Percentiles rank a stretch among this genome's conserved stretches.
phyloP scores from a whole-genome alignment of 1,140 invertebrate species.

The Lepidurus arcticus region DNA sequence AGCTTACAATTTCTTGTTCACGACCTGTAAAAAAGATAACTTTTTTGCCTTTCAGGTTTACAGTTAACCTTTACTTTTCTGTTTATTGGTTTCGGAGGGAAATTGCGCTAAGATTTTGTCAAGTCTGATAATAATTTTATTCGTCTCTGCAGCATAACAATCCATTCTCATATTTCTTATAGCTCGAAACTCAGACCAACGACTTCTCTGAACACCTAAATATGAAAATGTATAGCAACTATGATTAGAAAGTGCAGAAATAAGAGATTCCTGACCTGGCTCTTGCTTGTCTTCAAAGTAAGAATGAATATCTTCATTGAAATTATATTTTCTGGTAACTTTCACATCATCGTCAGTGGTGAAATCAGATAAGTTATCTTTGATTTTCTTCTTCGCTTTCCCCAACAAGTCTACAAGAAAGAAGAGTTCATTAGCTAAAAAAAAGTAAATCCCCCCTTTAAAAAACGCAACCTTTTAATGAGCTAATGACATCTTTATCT shows the following conservation, averaged over 20 bases:
- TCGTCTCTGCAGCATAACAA: slow-evolving; percentile 86
- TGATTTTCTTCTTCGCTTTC: slow-evolving; percentile 81
- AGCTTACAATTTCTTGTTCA: slow-evolving; percentile 76
- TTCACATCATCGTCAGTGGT: slow-evolving; percentile 43
- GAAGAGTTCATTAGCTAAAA: slow-evolving; percentile 36
- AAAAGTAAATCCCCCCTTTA: slow-evolving; percentile 26
- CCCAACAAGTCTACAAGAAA: slow-evolving; percentile 65
- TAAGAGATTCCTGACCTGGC: slow-evolving; percentile 6
- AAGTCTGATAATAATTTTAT: slow-evolving; percentile 87
- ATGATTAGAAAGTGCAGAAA: not conserved
- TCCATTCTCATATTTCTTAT: slow-evolving; percentile 68
- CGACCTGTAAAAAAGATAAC: slow-evolving; percentile 50
- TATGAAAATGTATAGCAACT: slow-evolving; percentile 34
- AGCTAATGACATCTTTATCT: slow-evolving; percentile 80
- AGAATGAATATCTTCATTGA: not conserved
- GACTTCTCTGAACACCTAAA: slow-evolving; percentile 57
- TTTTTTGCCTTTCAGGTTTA: not conserved
- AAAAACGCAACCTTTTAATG: slow-evolving; percentile 65
- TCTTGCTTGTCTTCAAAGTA: slow-evolving; percentile 33
- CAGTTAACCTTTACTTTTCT: slow-evolving; percentile 58
- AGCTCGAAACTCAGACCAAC: slow-evolving; percentile 72
- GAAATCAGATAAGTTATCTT: slow-evolving; percentile 63
- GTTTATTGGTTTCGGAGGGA: slow-evolving; percentile 68
- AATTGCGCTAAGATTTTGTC: slow-evolving; percentile 82
- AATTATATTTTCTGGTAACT: slow-evolving; percentile 46